Evolutionary conservation across 2,113 vertebrate genomes (phyloP).

Genomic region (Phainopepla nitens): DNA sequence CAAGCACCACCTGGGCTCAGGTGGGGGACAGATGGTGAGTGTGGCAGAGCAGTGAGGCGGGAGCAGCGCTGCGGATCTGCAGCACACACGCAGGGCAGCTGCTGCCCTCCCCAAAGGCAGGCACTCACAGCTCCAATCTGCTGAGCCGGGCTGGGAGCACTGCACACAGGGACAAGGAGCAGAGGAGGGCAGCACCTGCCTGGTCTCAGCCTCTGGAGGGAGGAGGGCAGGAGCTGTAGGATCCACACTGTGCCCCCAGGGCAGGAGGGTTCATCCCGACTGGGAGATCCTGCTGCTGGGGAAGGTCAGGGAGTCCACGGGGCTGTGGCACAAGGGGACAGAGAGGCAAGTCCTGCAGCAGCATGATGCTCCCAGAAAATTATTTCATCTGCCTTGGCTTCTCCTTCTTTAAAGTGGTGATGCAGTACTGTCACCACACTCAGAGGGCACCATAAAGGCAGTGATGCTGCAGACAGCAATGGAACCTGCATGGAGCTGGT

Average conservation of each 20-base stretch:
- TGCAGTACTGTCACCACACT: background rate
- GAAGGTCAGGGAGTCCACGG: background rate
- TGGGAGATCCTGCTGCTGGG: background rate
- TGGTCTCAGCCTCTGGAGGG: background rate
- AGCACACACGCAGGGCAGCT: background rate
- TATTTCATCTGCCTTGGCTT: background rate
- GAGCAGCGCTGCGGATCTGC: background rate
- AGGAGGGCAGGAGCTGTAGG: background rate
- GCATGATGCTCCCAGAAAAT: background rate
- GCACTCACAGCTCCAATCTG: background rate
- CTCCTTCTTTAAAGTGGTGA: background rate
- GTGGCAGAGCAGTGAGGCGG: background rate
- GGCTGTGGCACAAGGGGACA: background rate
- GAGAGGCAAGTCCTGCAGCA: background rate
- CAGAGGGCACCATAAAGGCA: background rate
- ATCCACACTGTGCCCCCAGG: background rate
- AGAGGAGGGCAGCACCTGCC: background rate
- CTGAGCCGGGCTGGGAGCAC: background rate
- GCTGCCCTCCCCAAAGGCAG: background rate
- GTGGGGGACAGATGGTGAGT: background rate
- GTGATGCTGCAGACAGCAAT: background rate
- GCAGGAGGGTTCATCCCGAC: background rate
- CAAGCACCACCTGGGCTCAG: background rate
- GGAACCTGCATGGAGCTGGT: background rate
- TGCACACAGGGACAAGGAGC: background rate